Evolutionary conservation across 2,888 invertebrate species (phyloP).

Genomic region (Lordiphosa fenestrarum): DNA sequence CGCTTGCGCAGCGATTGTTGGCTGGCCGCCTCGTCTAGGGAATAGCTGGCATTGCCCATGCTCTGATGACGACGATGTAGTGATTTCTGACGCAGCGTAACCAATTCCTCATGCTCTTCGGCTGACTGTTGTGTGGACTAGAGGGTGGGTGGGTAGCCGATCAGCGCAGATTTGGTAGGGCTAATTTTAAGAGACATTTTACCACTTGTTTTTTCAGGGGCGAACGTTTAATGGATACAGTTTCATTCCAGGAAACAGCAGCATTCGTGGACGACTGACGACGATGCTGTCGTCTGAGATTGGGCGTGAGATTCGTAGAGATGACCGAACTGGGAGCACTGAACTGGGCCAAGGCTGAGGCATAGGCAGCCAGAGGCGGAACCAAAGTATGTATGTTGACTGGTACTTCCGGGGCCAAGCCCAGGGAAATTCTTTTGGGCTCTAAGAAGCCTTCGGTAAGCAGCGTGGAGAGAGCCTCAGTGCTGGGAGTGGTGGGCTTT

Average conservation of each 20-base stretch:
- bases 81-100: slow-evolving; percentile 72
- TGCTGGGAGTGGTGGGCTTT: slow-evolving; percentile 88
- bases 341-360: slow-evolving; percentile 45
- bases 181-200: slow-evolving; percentile 17
- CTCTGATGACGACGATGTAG: slow-evolving; percentile 78
- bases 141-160: slow-evolving; percentile 3
- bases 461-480: slow-evolving; percentile 88
- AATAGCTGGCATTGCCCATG: slow-evolving; percentile 76
- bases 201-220: slow-evolving; percentile 58
- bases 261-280: slow-evolving; percentile 79
- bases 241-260: slow-evolving; percentile 80
- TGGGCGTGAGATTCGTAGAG: slow-evolving; percentile 62
- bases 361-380: slow-evolving; percentile 59
- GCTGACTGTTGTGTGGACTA: slow-evolving; percentile 21
- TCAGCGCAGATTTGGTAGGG: background rate
- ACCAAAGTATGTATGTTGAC: slow-evolving; percentile 41
- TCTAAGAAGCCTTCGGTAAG: slow-evolving; percentile 93
- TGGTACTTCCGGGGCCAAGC: slow-evolving; percentile 81
- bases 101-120: slow-evolving; percentile 64
- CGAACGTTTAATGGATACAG: slow-evolving; percentile 74
- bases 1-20: slow-evolving; percentile 28
- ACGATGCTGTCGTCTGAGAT: slow-evolving; percentile 66
- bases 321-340: slow-evolving; percentile 67
- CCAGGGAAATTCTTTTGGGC: slow-evolving; percentile 89
- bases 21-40: slow-evolving; percentile 64